These are phyloP conservation scores for Drosophila nr. perissopoda DNA, from an alignment of 2,888 invertebrate genomes.

Conservation along the genomic window DNA sequence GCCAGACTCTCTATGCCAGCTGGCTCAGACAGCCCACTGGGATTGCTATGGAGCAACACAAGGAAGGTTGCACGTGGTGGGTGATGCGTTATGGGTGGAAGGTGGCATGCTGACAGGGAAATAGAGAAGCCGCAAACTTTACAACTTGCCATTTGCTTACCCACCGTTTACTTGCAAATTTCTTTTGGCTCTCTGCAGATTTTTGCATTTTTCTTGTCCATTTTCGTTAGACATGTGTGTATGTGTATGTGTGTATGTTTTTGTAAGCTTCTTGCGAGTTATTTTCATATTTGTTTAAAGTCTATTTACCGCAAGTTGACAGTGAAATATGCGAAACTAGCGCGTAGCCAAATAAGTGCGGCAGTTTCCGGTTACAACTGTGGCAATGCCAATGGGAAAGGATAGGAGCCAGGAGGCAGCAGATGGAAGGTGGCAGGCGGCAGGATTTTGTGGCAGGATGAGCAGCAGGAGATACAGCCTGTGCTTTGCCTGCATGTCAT, in stretches of 20 bases:
- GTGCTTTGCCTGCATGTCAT: conserved; percentile 72
- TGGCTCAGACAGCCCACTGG: conserved; percentile 27
- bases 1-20: conserved; percentile 40
- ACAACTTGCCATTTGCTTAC: conserved; percentile 76
- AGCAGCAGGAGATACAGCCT: conserved; percentile 51
- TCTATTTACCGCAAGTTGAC: conserved; percentile 80
- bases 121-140: conserved; percentile 61
- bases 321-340: conserved; percentile 80
- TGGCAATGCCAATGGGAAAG: conserved; percentile 65
- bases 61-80: background rate
- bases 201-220: conserved; percentile 67
- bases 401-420: background rate
- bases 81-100: background rate
- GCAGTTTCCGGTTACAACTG: conserved; percentile 80
- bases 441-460: conserved; percentile 28
- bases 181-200: conserved; percentile 58
- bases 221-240: conserved; percentile 26
- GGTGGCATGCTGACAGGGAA: conserved; percentile 45
- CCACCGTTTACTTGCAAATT: conserved; percentile 75
- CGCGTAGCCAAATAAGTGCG: conserved; percentile 80
- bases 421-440: background rate
- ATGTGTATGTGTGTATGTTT: conserved; percentile 10
- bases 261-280: conserved; percentile 65
- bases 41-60: conserved; percentile 4
- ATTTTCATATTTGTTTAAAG: conserved; percentile 80